phyloP scores from a whole-genome alignment of 2,888 invertebrate species.

The Phlogophora meticulosa region DNA sequence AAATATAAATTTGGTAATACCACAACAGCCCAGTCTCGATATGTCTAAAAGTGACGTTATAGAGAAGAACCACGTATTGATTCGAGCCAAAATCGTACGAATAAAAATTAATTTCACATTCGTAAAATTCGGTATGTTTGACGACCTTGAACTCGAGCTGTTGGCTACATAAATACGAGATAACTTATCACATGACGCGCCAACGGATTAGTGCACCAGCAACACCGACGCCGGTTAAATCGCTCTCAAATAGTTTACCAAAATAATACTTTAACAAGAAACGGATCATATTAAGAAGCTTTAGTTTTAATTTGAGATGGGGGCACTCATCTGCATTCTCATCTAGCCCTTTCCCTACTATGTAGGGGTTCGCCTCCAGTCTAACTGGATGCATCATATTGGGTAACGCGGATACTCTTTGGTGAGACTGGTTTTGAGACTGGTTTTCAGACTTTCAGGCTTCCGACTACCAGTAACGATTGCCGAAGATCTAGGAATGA shows the following conservation, averaged over 20 bases:
- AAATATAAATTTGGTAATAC: slow-evolving; percentile 30
- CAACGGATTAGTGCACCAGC: slow-evolving; percentile 48
- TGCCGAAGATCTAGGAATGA: no score
- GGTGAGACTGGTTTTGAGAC: no score
- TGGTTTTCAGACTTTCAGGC: no score
- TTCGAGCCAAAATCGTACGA: background rate
- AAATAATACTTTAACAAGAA: slow-evolving; percentile 12
- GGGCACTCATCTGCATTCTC: no score
- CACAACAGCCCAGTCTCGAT: slow-evolving; percentile 23
- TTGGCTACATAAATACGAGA: slow-evolving; percentile 59
- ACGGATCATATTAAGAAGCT: slow-evolving; percentile 17
- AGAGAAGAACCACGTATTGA: slow-evolving; percentile 29
- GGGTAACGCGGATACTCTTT: no score
- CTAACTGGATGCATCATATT: no score
- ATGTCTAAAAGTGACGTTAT: slow-evolving; percentile 5
- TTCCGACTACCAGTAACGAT: no score
- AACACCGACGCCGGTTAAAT: slow-evolving; percentile 27
- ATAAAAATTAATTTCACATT: slow-evolving; percentile 47
- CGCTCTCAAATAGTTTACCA: slow-evolving; percentile 25
- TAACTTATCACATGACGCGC: slow-evolving; percentile 63
- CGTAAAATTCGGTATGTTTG: slow-evolving; percentile 47
- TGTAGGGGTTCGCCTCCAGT: no score
- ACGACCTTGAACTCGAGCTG: slow-evolving; percentile 62
- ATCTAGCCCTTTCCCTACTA: no score
- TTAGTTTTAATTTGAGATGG: slow-evolving; percentile 5